Evolutionary conservation across 2,888 invertebrate species (phyloP).

Genomic region (Meiosimyza platycephala): DNA sequence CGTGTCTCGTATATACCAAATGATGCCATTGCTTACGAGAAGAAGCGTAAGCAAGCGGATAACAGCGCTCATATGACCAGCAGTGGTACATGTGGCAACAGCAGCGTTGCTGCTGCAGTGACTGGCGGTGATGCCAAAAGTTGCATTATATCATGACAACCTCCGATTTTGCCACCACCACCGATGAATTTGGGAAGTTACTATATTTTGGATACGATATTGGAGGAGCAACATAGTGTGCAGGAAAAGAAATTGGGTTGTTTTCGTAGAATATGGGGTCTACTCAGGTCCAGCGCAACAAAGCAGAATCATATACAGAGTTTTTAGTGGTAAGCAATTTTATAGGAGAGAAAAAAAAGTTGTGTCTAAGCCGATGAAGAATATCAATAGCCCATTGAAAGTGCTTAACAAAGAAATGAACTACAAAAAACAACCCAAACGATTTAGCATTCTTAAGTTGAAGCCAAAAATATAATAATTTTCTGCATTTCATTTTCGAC

Average conservation of each 20-base stretch:
- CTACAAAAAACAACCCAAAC: no score
- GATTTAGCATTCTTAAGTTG: no score
- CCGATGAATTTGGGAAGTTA: slow-evolving; percentile 61
- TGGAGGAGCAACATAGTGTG: slow-evolving; percentile 60
- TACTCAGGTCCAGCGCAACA: slow-evolving; percentile 53
- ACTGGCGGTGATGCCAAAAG: slow-evolving; percentile 75
- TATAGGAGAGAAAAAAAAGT: not conserved
- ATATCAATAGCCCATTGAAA: not conserved
- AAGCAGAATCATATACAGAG: slow-evolving; percentile 40
- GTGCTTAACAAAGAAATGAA: no score
- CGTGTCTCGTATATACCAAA: slow-evolving; percentile 93
- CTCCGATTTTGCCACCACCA: slow-evolving; percentile 61
- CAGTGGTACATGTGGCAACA: slow-evolving; percentile 42
- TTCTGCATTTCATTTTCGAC: no score
- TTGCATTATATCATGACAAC: slow-evolving; percentile 84
- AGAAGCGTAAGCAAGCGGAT: slow-evolving; percentile 71
- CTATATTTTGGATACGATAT: slow-evolving; percentile 60
- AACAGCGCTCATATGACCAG: slow-evolving; percentile 50
- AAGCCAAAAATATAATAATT: no score
- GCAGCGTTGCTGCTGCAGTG: slow-evolving; percentile 18
- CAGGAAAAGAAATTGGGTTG: slow-evolving; percentile 60
- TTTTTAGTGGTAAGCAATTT: slow-evolving; percentile 34
- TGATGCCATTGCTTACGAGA: slow-evolving; percentile 86
- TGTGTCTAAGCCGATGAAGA: not conserved
- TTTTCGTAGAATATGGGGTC: slow-evolving; percentile 57